A percentile compares a stretch with the other conserved stretches of the same genome.
phyloP scores from a whole-genome alignment of 2,113 vertebrate species.

The Triplophysa siluroides region DNA sequence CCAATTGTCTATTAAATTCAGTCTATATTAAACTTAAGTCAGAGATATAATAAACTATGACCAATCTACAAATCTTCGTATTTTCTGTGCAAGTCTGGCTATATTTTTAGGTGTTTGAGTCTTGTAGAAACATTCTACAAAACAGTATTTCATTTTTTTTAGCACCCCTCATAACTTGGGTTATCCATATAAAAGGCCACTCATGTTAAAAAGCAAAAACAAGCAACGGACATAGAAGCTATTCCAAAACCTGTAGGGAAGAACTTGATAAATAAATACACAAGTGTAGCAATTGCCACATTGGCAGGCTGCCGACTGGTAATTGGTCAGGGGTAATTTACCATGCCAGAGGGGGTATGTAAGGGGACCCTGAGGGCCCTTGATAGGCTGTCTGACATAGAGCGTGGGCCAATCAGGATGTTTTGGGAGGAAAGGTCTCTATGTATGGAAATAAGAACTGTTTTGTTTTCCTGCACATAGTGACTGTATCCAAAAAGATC shows the following conservation, averaged over 20 bases:
- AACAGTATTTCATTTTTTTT: background rate
- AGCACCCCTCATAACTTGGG: background rate
- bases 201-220: constrained; percentile 18
- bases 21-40: background rate
- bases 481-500: constrained; percentile 41
- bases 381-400: constrained; percentile 39
- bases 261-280: constrained; percentile 45
- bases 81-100: background rate
- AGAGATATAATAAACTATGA: background rate
- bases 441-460: constrained; percentile 51
- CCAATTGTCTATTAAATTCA: background rate
- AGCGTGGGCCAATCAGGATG: constrained; percentile 45
- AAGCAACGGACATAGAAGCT: constrained; percentile 1
- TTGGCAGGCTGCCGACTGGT: constrained; percentile 40
- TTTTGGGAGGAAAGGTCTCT: constrained; percentile 36
- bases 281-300: constrained; percentile 33
- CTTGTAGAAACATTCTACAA: background rate
- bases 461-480: constrained; percentile 37
- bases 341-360: constrained; percentile 45
- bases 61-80: background rate
- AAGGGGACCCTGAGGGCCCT: constrained; percentile 49
- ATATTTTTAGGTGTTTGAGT: background rate
- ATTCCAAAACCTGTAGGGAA: background rate
- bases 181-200: constrained; percentile 1
- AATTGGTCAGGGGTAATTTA: constrained; percentile 55